Evolutionary conservation across 2,888 invertebrate species (phyloP), one percentile per base, ranked within the genome.

Genomic region (Platypus cylindrus): DNA sequence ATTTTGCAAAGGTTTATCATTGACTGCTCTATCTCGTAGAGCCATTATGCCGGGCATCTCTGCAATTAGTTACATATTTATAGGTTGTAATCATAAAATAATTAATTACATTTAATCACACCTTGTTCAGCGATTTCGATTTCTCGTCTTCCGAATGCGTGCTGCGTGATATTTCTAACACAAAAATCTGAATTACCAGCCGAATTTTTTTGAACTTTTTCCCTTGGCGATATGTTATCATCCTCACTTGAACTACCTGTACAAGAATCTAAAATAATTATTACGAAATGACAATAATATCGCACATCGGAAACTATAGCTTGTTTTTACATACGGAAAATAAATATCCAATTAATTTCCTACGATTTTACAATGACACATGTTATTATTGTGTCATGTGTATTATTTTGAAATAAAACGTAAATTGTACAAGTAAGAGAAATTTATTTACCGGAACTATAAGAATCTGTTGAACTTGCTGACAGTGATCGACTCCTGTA

Each of bases 11-110:
- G 95, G 95, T 54, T 91, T 93, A 54, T 95, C 94, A 35, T 93
- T 90, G 33, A 79, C 74, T 1, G 94, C 94, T 41, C 94, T 69
- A 51, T 87, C 86, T 32, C 94, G 70, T 46, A 97, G 63, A 2
- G 94, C 93, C 79, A 95, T 89, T 40, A 97, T 87, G 0, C 95
- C 95, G 0, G 94, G 93, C 95, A 97, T 97, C 69, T 97, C 95
- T 78, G 55, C 34, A 47, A 53, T 14, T 30, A 5, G 8, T 3
- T 8, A 20, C 9, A 7, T 9, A 20, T 20, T 5, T 9, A 20
- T 9, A 20, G 9, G 9, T 23, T 16, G 2, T 14, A 26, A 11
- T 24, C 3, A 12, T 16, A 17, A 33, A 33, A 33, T 16, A 20
- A 16, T 9, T 3, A 20, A 20, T 20, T 20, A 20, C 7, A 20